These are phyloP conservation scores for Achlya flavicornis DNA, from an alignment of 2,888 invertebrate species.

Conservation along the genomic window DNA sequence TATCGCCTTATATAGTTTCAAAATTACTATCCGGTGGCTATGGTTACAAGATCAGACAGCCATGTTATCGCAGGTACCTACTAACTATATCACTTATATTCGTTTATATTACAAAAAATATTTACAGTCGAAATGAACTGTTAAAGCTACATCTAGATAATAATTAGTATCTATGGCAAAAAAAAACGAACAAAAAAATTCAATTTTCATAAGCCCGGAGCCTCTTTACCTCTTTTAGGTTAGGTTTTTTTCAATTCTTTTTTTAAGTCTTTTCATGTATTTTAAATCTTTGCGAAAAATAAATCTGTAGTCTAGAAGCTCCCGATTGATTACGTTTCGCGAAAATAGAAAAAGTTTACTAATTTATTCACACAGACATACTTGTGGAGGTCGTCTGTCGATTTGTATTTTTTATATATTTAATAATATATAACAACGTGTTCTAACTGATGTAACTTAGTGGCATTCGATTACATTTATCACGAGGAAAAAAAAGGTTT, in stretches of 20 bases:
- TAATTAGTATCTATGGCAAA: no score
- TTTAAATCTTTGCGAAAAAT: background rate
- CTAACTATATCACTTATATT: no score
- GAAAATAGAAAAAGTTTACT: background rate
- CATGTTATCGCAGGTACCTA: background rate
- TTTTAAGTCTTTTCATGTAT: no score
- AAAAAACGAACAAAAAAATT: no score
- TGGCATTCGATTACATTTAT: background rate
- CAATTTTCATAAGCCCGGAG: no score
- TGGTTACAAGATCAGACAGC: background rate
- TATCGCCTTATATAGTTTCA: background rate
- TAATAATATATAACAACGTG: background rate
- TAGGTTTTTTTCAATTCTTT: no score
- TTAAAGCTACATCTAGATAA: no score
- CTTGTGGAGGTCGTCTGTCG: background rate
- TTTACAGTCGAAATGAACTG: no score
- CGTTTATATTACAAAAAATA: no score
- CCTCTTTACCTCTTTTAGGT: no score
- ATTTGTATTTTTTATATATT: background rate
- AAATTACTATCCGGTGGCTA: background rate
- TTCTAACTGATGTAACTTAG: background rate
- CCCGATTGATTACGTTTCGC: background rate
- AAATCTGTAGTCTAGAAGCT: background rate
- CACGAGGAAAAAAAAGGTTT: background rate
- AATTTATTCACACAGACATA: background rate